phyloP scores from a whole-genome alignment of 1,140 invertebrate genomes.

The Lanistes nyassanus region DNA sequence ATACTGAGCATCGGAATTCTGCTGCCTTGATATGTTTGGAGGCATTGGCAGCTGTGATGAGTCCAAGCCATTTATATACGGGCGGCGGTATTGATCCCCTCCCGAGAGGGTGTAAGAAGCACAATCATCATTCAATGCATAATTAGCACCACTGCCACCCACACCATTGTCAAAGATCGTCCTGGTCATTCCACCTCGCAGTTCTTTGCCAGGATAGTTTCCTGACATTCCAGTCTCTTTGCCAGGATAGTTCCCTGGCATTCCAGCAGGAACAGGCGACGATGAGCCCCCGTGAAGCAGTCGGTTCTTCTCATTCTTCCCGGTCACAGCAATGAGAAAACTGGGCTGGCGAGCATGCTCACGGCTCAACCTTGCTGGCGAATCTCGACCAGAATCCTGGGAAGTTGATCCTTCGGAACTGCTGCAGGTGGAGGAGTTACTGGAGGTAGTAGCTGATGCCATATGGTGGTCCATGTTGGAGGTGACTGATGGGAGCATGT shows the following conservation, averaged over 20 bases:
- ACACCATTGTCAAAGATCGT: constrained; percentile 1
- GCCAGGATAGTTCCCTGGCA: not conserved
- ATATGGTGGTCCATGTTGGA: not conserved
- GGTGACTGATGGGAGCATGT: constrained; percentile 85
- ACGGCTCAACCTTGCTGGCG: constrained; percentile 29
- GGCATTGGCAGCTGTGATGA: constrained; percentile 42
- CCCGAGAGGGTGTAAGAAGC: constrained; percentile 56
- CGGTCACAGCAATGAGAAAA: constrained; percentile 59
- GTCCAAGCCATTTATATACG: constrained; percentile 42
- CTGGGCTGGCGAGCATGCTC: constrained; percentile 60
- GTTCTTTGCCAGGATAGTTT: not conserved
- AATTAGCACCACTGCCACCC: not conserved
- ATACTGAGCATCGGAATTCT: constrained; percentile 34
- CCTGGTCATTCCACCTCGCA: not conserved
- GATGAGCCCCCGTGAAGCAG: too few species aligned
- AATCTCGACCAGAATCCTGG: constrained; percentile 19
- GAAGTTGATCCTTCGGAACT: constrained; percentile 70
- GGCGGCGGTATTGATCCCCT: constrained; percentile 54
- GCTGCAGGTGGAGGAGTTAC: constrained; percentile 80
- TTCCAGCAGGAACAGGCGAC: not conserved
- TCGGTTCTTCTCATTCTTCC: constrained; percentile 34
- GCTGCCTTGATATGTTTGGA: constrained; percentile 43
- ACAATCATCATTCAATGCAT: constrained; percentile 29
- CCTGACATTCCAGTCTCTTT: not conserved
- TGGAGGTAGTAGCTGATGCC: constrained; percentile 69